These are phyloP conservation scores for Alosa alosa DNA, from an alignment of 2,113 vertebrate genomes.

Conservation along the genomic window DNA sequence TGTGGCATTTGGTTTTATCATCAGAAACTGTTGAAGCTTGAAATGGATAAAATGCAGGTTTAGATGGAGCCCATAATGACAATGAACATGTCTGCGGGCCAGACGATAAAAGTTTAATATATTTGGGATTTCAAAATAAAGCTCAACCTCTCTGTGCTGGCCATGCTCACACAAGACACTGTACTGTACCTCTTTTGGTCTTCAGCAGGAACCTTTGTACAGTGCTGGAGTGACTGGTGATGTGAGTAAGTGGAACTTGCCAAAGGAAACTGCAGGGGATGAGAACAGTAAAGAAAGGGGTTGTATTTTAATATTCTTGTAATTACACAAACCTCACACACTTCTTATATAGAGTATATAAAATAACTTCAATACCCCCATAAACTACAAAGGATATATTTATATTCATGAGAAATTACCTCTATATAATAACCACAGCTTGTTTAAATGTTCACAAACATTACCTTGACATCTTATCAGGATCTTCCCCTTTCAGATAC, in stretches of 20 bases:
- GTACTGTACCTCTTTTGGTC: conserved; percentile 60
- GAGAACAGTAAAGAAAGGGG: neutral
- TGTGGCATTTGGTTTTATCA: neutral
- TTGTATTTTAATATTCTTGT: neutral
- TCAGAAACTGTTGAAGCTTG: neutral
- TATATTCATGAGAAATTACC: neutral
- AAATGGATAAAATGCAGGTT: neutral
- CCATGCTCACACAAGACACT: conserved; percentile 12
- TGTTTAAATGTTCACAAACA: neutral
- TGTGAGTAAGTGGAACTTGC: conserved; percentile 75
- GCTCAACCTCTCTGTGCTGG: neutral
- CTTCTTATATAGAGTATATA: neutral
- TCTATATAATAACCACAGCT: neutral
- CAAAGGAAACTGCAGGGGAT: conserved; percentile 64
- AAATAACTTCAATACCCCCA: neutral
- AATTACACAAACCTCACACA: neutral
- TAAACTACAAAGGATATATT: neutral
- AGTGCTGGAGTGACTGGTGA: conserved; percentile 65
- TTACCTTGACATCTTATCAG: conserved; percentile 70
- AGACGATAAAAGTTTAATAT: neutral
- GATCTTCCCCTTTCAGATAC: conserved; percentile 69
- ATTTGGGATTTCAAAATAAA: neutral
- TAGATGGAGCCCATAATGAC: neutral
- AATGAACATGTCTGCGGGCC: neutral
- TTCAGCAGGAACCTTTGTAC: conserved; percentile 72